Base-by-base conservation (phyloP, 2,797 vertebrate genomes). In the Molossus molossus region DNA sequence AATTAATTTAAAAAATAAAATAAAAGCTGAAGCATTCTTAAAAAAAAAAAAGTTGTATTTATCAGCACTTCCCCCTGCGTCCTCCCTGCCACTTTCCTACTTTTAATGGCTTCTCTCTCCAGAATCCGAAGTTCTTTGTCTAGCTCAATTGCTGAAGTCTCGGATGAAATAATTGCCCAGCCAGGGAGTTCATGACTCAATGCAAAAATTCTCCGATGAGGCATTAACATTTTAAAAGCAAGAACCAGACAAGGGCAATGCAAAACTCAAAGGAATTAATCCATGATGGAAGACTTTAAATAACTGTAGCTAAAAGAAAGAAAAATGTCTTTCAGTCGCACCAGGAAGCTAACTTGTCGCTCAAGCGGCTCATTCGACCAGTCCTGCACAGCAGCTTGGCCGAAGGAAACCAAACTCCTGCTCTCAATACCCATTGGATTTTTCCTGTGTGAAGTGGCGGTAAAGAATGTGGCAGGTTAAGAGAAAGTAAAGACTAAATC, bases 171-270 rank as follows among this genome's bases (percentile, higher is more conserved):
- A 45, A 62, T 45, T 58, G 73, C 58, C n/a, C 64, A n/a, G 72
- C 86, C 37, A 55, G 55, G 57, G 87, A 87, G 33, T 89, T 87
- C 93, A 95, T 29, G 82, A 86, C 92, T 92, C 82, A 53, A 75
- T 48, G n/a, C 69, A 70, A 95, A 96, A 55, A 53, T 57, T 82
- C 55, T 96, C 87, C 89, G 37, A 10, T 0, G 48, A 86, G 69
- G 70, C 75, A 65, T 65, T 64, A 73, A 77, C 81, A 85, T 77
- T 95, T 94, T 94, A 89, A 95, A 91, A 77, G 79, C 45, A 86
- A 94, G 91, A 96, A 89, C 14, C 23, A 33, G 48, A 73, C 86
- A 94, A 88, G 53, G 45, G 33, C 81, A 64, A 57, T 3, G 45
- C 18, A 76, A 70, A 86, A 40, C 83, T 83, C 89, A 45, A 60